phyloP scores from a whole-genome alignment of 1,140 invertebrate genomes.

The Schlechtendalia chinensis region DNA sequence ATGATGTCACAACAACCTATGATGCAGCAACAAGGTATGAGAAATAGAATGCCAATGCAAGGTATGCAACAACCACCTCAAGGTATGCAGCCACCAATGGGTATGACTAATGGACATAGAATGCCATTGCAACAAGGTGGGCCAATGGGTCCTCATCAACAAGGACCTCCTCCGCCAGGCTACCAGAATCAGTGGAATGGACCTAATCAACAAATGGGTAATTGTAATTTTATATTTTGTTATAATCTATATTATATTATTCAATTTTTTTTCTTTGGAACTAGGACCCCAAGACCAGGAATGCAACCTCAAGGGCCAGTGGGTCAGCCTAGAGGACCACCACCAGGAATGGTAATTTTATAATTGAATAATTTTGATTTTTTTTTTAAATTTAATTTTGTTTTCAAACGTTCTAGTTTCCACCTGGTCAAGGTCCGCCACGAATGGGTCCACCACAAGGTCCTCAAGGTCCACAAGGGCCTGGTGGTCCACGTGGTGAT shows the following conservation, averaged over 20 bases:
- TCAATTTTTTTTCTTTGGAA: conserved; percentile 27
- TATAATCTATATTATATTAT: not conserved
- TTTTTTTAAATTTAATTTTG: not conserved
- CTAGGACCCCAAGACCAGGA: conserved; percentile 56
- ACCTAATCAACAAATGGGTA: conserved; percentile 55
- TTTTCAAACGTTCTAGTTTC: conserved; percentile 55
- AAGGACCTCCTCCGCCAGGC: conserved; percentile 50
- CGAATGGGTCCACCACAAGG: conserved; percentile 58
- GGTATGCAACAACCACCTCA: conserved; percentile 57
- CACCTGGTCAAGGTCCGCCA: conserved; percentile 62
- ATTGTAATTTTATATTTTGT: conserved; percentile 18
- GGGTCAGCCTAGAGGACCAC: conserved; percentile 63
- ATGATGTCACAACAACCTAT: conserved; percentile 55
- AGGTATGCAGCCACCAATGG: conserved; percentile 60
- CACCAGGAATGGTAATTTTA: conserved; percentile 64
- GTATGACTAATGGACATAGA: conserved; percentile 52
- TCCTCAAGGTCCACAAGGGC: conserved; percentile 60
- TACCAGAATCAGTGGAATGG: conserved; percentile 59
- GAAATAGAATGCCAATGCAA: conserved; percentile 59
- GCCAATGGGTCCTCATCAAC: conserved; percentile 48
- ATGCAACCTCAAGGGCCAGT: conserved; percentile 62
- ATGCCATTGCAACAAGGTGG: conserved; percentile 51
- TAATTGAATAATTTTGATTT: not conserved
- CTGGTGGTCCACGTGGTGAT: conserved; percentile 64
- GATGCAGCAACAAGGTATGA: conserved; percentile 56